Evolutionary conservation across 1,140 invertebrate genomes (phyloP).

Genomic region (Halictus rubicundus): DNA sequence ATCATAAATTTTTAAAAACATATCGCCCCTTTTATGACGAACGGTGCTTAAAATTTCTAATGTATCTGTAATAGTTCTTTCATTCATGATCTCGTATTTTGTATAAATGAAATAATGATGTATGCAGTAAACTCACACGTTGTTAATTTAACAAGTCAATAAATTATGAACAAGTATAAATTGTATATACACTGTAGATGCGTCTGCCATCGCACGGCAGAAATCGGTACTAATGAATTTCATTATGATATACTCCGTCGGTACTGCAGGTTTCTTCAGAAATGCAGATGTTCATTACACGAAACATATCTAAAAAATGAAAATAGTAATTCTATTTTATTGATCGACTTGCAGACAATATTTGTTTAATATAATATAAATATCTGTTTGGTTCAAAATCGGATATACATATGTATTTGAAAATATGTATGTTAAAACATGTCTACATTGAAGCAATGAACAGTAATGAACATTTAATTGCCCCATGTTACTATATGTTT

Average conservation of each 20-base stretch:
- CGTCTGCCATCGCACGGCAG: conserved; percentile 57
- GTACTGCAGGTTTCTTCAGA: conserved; percentile 18
- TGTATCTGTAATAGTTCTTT: background rate
- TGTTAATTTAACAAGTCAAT: no score
- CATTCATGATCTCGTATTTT: background rate
- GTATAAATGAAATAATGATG: background rate
- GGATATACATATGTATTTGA: no score
- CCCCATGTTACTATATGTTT: no score
- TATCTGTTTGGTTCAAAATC: no score
- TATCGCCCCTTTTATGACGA: background rate
- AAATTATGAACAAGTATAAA: no score
- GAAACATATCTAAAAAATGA: background rate
- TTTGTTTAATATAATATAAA: no score
- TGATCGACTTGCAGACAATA: background rate
- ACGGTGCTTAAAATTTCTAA: background rate
- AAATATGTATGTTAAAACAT: no score
- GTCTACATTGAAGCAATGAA: no score
- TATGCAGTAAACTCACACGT: background rate
- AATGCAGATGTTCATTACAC: background rate
- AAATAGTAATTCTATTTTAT: background rate
- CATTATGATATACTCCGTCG: background rate
- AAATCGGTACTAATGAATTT: conserved; percentile 40
- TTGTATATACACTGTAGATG: background rate
- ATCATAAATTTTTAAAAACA: no score
- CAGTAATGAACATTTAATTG: no score